A percentile compares a stretch with the other conserved stretches of the same genome.
Evolutionary conservation across 2,797 vertebrate genomes (phyloP).

Genomic region (Smutsia gigantea): DNA sequence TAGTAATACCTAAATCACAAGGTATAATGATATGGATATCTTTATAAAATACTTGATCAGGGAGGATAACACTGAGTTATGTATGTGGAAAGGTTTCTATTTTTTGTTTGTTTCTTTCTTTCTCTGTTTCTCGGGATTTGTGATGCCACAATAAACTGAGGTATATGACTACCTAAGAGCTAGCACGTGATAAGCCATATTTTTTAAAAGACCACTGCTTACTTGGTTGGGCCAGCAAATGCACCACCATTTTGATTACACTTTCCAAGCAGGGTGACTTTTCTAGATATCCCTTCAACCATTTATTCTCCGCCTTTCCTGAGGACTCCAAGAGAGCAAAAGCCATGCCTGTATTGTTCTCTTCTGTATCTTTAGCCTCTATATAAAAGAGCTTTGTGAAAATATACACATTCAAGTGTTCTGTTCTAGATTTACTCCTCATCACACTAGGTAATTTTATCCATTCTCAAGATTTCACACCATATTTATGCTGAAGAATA

Average conservation of each 20-base stretch:
- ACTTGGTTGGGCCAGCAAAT: background rate
- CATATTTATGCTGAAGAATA: background rate
- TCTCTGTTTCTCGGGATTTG: background rate
- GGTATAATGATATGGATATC: background rate
- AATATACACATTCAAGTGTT: background rate
- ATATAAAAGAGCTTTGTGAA: background rate
- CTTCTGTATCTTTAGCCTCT: background rate
- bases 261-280: background rate
- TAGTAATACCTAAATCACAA: background rate
- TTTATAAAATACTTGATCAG: background rate
- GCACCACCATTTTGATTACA: background rate
- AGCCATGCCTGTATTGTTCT: background rate
- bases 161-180: background rate
- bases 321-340: background rate
- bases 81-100: no score
- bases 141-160: background rate
- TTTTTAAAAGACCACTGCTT: background rate
- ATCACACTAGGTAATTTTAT: background rate
- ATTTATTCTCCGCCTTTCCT: background rate
- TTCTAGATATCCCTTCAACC: background rate
- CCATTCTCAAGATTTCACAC: background rate
- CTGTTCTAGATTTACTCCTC: background rate
- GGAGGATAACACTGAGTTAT: background rate
- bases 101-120: background rate
- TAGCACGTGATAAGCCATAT: background rate